These are phyloP conservation scores for Ochropleura plecta DNA, from an alignment of 2,888 invertebrate species.

Conservation along the genomic window DNA sequence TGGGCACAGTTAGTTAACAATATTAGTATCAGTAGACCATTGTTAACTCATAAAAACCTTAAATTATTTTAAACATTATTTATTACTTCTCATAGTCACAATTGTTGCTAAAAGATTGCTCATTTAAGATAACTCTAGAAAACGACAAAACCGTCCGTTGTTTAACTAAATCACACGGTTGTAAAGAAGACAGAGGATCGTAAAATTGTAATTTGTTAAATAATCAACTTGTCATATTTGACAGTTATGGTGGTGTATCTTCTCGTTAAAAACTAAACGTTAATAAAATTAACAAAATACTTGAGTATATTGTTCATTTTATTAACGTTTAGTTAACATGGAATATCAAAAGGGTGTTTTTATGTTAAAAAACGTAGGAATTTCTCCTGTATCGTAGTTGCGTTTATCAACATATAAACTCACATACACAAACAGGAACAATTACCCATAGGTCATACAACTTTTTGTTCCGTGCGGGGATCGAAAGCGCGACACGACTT, in stretches of 20 bases:
- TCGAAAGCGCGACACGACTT: too few species aligned
- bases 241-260: constrained; percentile 3
- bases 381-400: too few species aligned
- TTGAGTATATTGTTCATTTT: too few species aligned
- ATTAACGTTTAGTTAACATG: too few species aligned
- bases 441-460: too few species aligned
- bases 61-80: background rate
- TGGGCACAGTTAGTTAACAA: background rate
- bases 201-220: constrained; percentile 23
- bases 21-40: background rate
- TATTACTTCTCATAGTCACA: background rate
- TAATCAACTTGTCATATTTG: constrained; percentile 16
- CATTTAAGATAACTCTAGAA: background rate
- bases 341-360: too few species aligned
- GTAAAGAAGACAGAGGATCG: background rate
- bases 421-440: too few species aligned
- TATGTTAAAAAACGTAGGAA: too few species aligned
- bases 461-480: too few species aligned
- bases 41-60: background rate
- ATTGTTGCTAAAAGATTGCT: background rate
- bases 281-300: constrained; percentile 19
- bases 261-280: constrained; percentile 37
- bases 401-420: too few species aligned
- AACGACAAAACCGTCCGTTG: background rate
- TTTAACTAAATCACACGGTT: background rate